Evolutionary conservation across 2,888 invertebrate genomes (phyloP), one percentile per base, ranked within the genome.

Genomic region (Elysia crispata): DNA sequence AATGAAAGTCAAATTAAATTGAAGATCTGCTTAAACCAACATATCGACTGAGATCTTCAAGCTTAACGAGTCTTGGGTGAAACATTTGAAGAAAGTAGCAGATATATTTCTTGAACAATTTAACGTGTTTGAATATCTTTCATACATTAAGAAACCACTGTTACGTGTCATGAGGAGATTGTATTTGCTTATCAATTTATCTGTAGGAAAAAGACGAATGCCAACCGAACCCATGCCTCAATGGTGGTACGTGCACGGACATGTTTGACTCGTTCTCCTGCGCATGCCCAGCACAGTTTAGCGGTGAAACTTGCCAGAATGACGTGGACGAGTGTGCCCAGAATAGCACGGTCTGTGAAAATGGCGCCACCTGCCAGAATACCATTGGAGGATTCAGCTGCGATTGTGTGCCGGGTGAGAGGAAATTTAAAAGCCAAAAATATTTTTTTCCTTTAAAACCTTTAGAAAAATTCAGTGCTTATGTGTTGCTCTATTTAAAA

Each of bases 311-410:
- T 5, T 87, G 86, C 82, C 70, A 78, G 11, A 20, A 54, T 0
- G 84, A 86, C 57, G 81, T 86, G 18, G 80, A 86, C 73, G 86
- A 86, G 67, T 87, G 87, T 79, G 33, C 13, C 31, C 25, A 25
- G 3, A 64, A 54, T 13, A 15, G 81, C 13, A 18, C 41, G 13
- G 86, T 86, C 0, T 89, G 89, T 80, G 66, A 67, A 20, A 85
- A 88, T 60, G 83, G 82, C 3, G 87, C 85, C 1, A 85, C 82
- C 1, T 89, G 89, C 80, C 70, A 41, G 8, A 86, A 87, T 77
- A 70, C 76, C 0, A 60, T 80, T 18, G 85, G 85, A 6, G 73
- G 80, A 3, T 86, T 78, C 74, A 73, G 23, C 33, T 89, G 88
- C 77, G 30, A n/a, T 5, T 88, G 88, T 83, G 70, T 80, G 18